phyloP scores from a whole-genome alignment of 2,888 invertebrate genomes.

The Therioaphis trifolii region DNA sequence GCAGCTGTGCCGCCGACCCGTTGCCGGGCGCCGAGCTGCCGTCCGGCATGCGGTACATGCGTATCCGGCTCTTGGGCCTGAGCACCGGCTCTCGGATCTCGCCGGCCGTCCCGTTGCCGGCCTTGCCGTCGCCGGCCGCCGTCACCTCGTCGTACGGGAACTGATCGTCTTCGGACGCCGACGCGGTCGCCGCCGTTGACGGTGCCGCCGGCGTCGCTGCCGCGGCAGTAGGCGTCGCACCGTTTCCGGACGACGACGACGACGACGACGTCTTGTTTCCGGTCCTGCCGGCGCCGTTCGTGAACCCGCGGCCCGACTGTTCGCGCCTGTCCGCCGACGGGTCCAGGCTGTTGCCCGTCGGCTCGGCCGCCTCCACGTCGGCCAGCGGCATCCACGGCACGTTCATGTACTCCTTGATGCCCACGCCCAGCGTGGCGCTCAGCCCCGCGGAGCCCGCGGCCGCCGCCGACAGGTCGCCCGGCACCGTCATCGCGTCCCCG shows the following conservation, averaged over 20 bases:
- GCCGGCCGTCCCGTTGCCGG: conserved; percentile 32
- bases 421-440: conserved; percentile 62
- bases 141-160: conserved; percentile 52
- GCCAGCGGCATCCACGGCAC: conserved; percentile 64
- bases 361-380: conserved; percentile 37
- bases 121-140: neutral
- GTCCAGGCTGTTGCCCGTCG: conserved; percentile 57
- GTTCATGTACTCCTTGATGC: conserved; percentile 64
- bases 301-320: conserved; percentile 56
- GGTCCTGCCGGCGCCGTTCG: conserved; percentile 2
- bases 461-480: neutral
- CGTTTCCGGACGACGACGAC: neutral
- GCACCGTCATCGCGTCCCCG: neutral
- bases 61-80: conserved; percentile 61
- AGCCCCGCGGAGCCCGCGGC: conserved; percentile 14
- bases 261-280: neutral
- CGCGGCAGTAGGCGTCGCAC: neutral
- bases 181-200: neutral
- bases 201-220: neutral
- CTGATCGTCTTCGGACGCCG: conserved; percentile 24
- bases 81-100: conserved; percentile 53
- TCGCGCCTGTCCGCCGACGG: conserved; percentile 50
- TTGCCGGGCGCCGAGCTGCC: conserved; percentile 19
- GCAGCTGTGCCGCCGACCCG: neutral
- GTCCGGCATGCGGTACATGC: conserved; percentile 63